phyloP scores from a whole-genome alignment of 2,888 invertebrate genomes.

The Pandemis heparana region DNA sequence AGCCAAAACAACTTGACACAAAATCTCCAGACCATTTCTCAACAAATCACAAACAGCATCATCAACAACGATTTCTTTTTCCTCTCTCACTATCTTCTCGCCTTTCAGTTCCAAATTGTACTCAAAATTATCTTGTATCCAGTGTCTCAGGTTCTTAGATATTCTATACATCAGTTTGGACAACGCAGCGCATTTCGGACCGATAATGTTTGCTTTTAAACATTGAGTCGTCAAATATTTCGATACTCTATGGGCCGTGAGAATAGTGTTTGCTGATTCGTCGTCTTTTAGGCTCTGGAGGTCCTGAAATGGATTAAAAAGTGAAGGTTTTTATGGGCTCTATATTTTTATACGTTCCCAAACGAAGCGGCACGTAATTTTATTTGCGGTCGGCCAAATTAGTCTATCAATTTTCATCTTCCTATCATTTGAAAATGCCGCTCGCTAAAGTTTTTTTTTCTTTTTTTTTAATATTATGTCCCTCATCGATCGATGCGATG shows the following conservation, averaged over 20 bases:
- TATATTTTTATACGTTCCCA: too few species aligned
- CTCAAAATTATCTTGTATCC: slow-evolving; percentile 74
- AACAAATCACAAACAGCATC: slow-evolving; percentile 70
- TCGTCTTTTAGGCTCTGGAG: slow-evolving; percentile 55
- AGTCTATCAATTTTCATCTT: too few species aligned
- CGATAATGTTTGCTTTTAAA: slow-evolving; percentile 72
- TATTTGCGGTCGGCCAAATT: too few species aligned
- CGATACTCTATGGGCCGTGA: slow-evolving; percentile 63
- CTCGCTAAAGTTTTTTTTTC: too few species aligned
- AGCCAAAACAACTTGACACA: slow-evolving; percentile 74
- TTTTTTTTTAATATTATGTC: too few species aligned
- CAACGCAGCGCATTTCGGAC: slow-evolving; percentile 71
- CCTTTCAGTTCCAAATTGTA: slow-evolving; percentile 52
- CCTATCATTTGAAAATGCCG: too few species aligned
- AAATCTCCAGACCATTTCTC: slow-evolving; percentile 66
- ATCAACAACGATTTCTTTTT: slow-evolving; percentile 58
- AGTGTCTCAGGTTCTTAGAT: slow-evolving; percentile 66
- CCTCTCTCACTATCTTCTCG: slow-evolving; percentile 40
- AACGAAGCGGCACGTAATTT: too few species aligned
- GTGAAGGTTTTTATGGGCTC: background rate
- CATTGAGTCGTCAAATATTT: slow-evolving; percentile 69
- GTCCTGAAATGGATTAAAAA: slow-evolving; percentile 16
- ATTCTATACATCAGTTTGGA: slow-evolving; percentile 66
- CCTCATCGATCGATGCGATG: too few species aligned
- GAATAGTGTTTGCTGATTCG: slow-evolving; percentile 50